Evolutionary conservation across 1,140 invertebrate genomes (phyloP).

Genomic region (Micrasema minimum): DNA sequence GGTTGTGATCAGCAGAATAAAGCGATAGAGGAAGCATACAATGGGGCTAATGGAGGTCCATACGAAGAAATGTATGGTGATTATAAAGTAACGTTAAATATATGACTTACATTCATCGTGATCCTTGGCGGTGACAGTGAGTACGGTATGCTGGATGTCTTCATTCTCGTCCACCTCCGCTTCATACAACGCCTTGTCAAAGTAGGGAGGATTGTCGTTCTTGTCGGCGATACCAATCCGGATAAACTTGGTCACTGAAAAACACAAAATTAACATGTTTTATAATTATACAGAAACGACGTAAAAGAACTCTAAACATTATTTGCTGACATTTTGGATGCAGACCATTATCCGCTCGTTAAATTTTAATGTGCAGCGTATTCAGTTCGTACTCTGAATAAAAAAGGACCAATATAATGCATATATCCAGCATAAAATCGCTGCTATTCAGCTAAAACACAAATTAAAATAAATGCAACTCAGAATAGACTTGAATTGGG

Average conservation of each 20-base stretch:
- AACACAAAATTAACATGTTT: conserved; percentile 54
- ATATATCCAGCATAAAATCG: no score
- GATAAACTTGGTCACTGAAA: conserved; percentile 91
- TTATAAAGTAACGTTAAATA: not conserved
- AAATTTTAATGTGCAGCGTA: not conserved
- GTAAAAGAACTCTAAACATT: not conserved
- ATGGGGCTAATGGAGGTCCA: no score
- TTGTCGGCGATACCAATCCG: conserved; percentile 93
- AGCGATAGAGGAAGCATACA: no score
- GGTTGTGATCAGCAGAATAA: no score
- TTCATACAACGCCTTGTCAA: conserved; percentile 95
- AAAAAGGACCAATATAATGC: no score
- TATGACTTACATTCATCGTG: conserved; percentile 98
- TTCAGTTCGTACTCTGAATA: not conserved
- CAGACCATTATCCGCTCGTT: not conserved
- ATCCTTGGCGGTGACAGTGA: conserved; percentile 97
- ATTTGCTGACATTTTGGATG: not conserved
- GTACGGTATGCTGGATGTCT: conserved; percentile 95
- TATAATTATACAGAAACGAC: not conserved
- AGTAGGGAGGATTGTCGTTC: conserved; percentile 98
- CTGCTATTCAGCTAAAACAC: no score
- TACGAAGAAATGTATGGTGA: not conserved
- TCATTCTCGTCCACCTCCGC: conserved; percentile 98
- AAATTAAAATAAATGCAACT: no score
- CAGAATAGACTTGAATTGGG: no score